phyloP scores from a whole-genome alignment of 1,140 invertebrate species.

The Drosophila sturtevanti region DNA sequence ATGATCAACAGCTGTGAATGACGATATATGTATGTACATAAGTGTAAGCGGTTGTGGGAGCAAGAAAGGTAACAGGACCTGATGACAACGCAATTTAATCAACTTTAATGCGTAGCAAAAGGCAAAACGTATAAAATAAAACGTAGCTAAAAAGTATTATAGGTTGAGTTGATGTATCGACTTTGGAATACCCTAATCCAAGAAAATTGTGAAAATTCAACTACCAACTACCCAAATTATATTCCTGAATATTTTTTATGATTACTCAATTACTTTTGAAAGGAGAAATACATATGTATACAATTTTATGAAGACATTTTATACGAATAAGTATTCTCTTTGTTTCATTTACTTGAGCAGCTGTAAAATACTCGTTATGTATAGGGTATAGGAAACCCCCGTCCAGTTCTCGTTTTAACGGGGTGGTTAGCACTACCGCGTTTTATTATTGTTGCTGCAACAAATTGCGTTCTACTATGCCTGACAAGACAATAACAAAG shows the following conservation, averaged over 20 bases:
- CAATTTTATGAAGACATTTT: too few relatives aligned
- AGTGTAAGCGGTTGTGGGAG: not conserved
- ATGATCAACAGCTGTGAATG: conserved; percentile 61
- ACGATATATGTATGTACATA: conserved; percentile 9
- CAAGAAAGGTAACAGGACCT: conserved; percentile 11
- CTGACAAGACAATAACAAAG: conserved; percentile 18
- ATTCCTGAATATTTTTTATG: too few relatives aligned
- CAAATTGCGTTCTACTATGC: conserved; percentile 45
- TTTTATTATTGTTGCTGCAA: conserved; percentile 35
- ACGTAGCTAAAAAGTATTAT: conserved; percentile 21
- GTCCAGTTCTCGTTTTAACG: conserved; percentile 1
- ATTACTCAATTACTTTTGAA: too few relatives aligned
- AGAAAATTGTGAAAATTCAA: too few relatives aligned
- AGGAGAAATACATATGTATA: too few relatives aligned
- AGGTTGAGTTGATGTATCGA: not conserved
- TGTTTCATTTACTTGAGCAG: too few relatives aligned
- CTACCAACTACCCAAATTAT: too few relatives aligned
- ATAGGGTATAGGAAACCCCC: not conserved
- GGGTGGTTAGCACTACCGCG: conserved; percentile 29
- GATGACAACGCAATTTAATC: conserved; percentile 52
- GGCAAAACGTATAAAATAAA: conserved; percentile 44
- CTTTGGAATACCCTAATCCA: not conserved
- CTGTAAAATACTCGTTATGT: not conserved
- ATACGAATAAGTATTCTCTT: too few relatives aligned
- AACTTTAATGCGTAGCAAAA: conserved; percentile 57